These are phyloP conservation scores for Scaptomyza reducta DNA, from an alignment of 2,888 invertebrate genomes.

Conservation along the genomic window DNA sequence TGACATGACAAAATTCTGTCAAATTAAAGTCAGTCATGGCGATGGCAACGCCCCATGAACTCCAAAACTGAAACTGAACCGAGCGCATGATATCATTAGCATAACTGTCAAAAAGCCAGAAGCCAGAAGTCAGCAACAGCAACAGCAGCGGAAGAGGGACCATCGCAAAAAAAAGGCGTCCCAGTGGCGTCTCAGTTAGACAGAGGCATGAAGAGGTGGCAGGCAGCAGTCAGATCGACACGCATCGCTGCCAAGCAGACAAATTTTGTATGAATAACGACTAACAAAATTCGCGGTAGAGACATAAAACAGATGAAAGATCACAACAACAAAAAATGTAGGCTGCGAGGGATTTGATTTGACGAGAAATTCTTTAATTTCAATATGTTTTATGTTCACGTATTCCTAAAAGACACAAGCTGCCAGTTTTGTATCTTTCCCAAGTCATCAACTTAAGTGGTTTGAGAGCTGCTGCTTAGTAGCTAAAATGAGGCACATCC, in stretches of 20 bases:
- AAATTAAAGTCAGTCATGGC: constrained; percentile 78
- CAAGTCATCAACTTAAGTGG: constrained; percentile 16
- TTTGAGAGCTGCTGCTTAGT: constrained; percentile 27
- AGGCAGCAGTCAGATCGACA: constrained; percentile 24
- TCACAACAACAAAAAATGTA: background rate
- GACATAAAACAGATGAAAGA: constrained; percentile 28
- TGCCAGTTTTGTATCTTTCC: constrained; percentile 10
- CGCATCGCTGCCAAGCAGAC: constrained; percentile 72
- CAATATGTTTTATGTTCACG: too few species aligned
- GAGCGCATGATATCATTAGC: constrained; percentile 66
- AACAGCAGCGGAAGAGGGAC: constrained; percentile 4
- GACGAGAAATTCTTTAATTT: too few species aligned
- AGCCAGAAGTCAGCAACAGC: background rate
- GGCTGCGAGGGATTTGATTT: too few species aligned
- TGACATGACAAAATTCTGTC: constrained; percentile 80
- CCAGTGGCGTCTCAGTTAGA: constrained; percentile 42
- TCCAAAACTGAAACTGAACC: constrained; percentile 19
- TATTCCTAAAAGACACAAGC: too few species aligned
- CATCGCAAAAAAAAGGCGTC: constrained; percentile 24
- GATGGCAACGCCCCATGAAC: constrained; percentile 23
- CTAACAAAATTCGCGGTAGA: constrained; percentile 53
- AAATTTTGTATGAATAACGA: constrained; percentile 44
- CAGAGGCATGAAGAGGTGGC: constrained; percentile 1
- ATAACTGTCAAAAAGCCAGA: constrained; percentile 63
- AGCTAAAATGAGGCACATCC: constrained; percentile 63